Conservation (phyloP, 2,113 vertebrate species). For the Canis aureus region DNA sequence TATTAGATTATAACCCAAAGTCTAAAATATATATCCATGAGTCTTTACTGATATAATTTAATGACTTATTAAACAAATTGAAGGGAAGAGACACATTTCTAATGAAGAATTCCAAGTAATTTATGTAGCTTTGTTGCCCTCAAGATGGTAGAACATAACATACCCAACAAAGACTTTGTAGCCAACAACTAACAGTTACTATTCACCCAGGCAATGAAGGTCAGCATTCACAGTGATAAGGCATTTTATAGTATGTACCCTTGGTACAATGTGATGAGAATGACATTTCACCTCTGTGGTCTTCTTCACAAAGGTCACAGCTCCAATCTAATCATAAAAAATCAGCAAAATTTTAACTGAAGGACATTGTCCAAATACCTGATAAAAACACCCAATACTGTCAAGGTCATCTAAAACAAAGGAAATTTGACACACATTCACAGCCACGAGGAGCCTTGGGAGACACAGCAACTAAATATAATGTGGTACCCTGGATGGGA, state of each 20-base stretch:
- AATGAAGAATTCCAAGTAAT: not conserved
- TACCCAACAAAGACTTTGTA: not conserved
- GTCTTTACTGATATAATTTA: not conserved
- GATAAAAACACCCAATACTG: not conserved
- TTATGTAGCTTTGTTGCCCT: not conserved
- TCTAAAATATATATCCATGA: not conserved
- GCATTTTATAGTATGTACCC: not conserved
- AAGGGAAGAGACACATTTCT: not conserved
- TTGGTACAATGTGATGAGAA: not conserved
- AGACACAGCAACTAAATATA: not conserved
- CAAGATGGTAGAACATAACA: not conserved
- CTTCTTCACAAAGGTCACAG: not conserved
- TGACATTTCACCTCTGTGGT: not conserved
- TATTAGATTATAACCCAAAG: not conserved
- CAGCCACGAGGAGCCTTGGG: not conserved
- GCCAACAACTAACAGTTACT: not conserved
- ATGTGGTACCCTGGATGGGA: not conserved
- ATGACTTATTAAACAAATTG: not conserved
- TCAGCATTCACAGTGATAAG: not conserved
- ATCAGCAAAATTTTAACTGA: not conserved
- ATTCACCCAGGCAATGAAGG: not conserved
- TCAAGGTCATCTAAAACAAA: not conserved
- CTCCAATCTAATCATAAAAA: not conserved
- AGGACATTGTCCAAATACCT: not conserved
- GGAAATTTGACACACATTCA: not conserved